Percentiles rank a stretch among this genome's conserved stretches.
These are phyloP conservation scores for Noctua pronuba DNA, from an alignment of 2,888 invertebrate genomes.

Conservation along the genomic window DNA sequence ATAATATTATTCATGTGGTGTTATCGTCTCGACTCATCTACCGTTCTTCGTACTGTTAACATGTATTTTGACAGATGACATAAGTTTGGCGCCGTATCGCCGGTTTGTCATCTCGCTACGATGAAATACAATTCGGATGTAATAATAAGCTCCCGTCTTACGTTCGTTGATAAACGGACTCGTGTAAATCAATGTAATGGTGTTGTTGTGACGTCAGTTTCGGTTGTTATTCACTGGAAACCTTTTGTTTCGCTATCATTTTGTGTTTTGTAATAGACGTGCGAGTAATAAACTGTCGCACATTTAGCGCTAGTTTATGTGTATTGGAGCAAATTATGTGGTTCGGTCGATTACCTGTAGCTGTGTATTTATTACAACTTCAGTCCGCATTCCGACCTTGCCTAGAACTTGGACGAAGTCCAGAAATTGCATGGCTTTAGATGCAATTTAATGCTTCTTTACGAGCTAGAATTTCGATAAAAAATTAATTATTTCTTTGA, in stretches of 20 bases:
- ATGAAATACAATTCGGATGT: constrained; percentile 88
- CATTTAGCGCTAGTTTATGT: constrained; percentile 13
- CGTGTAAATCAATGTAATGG: constrained; percentile 85
- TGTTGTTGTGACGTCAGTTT: constrained; percentile 66
- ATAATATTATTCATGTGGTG: constrained; percentile 81
- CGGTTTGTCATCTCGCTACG: constrained; percentile 83
- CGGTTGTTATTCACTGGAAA: constrained; percentile 57
- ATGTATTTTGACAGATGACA: constrained; percentile 91
- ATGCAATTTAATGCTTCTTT: not conserved
- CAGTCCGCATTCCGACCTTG: not conserved
- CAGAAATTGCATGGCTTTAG: not conserved
- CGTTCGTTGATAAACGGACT: constrained; percentile 82
- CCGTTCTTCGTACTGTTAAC: constrained; percentile 85
- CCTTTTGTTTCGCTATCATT: constrained; percentile 62
- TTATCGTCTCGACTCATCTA: constrained; percentile 79
- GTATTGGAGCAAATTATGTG: constrained; percentile 32
- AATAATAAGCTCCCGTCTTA: constrained; percentile 90
- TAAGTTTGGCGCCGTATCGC: constrained; percentile 88
- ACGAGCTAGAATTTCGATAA: not conserved
- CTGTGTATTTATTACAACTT: constrained; percentile 10
- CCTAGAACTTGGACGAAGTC: not conserved
- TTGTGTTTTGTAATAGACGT: constrained; percentile 46
- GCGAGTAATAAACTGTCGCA: constrained; percentile 27
- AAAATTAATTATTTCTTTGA: not conserved
- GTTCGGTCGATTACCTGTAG: constrained; percentile 10